These are phyloP conservation scores for Sylvia atricapilla DNA, from an alignment of 2,113 vertebrate genomes.

Conservation along the genomic window DNA sequence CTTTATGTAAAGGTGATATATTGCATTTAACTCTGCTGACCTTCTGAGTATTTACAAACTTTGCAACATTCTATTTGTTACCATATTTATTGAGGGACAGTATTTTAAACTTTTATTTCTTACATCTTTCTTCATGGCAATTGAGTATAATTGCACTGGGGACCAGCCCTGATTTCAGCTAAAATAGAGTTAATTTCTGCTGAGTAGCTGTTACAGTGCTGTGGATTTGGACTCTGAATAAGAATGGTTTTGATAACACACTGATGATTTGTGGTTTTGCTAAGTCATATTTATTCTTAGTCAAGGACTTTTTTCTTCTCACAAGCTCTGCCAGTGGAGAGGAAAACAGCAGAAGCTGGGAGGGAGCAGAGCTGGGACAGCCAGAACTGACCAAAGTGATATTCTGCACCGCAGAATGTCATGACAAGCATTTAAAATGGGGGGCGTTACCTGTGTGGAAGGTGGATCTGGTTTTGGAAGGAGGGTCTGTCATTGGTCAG, in stretches of 20 bases:
- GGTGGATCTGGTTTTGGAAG: background rate
- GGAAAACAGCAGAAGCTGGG: too few relatives aligned
- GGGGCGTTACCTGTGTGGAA: fast-evolving
- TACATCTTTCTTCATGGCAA: background rate
- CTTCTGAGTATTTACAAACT: background rate
- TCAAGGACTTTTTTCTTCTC: background rate
- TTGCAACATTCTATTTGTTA: background rate
- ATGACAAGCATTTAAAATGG: background rate
- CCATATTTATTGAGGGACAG: background rate
- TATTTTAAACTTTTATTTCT: background rate
- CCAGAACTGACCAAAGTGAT: too few relatives aligned
- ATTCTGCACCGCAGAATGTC: background rate
- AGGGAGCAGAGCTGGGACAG: background rate
- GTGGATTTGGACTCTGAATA: background rate
- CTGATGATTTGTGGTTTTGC: background rate
- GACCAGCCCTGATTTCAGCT: background rate
- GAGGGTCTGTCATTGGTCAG: background rate
- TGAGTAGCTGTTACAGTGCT: background rate
- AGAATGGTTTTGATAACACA: background rate
- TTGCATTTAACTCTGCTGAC: background rate
- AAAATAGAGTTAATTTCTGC: background rate
- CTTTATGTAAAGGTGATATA: background rate
- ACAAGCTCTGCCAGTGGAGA: background rate
- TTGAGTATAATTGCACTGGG: background rate
- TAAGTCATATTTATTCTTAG: background rate